phyloP scores from a whole-genome alignment of 2,797 vertebrate genomes.

The Falco biarmicus region DNA sequence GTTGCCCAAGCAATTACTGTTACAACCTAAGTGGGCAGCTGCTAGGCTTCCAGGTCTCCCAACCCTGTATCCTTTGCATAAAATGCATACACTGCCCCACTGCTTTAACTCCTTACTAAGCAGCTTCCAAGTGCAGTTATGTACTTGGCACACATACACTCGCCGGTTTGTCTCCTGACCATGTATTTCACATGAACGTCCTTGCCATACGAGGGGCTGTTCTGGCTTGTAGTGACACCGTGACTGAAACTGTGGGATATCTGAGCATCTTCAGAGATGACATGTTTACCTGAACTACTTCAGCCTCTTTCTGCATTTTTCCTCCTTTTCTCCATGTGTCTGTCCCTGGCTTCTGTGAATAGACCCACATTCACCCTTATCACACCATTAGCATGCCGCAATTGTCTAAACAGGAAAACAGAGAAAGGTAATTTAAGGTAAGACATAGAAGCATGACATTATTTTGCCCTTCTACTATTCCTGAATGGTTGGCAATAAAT shows the following conservation, averaged over 20 bases:
- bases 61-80: background rate
- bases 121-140: background rate
- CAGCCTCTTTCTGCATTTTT: background rate
- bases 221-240: background rate
- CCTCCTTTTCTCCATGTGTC: background rate
- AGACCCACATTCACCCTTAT: background rate
- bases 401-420: background rate
- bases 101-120: background rate
- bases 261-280: background rate
- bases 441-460: background rate
- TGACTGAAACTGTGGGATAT: background rate
- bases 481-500: background rate
- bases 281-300: background rate
- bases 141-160: background rate
- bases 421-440: background rate
- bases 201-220: background rate
- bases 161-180: background rate
- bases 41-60: background rate
- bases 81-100: background rate
- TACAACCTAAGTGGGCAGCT: background rate
- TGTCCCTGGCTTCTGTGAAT: background rate
- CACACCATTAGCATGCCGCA: background rate
- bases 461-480: background rate
- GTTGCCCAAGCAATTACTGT: background rate
- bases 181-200: rapidly evolving